phyloP scores from a whole-genome alignment of 2,797 vertebrate genomes.

The Spea hammondii region DNA sequence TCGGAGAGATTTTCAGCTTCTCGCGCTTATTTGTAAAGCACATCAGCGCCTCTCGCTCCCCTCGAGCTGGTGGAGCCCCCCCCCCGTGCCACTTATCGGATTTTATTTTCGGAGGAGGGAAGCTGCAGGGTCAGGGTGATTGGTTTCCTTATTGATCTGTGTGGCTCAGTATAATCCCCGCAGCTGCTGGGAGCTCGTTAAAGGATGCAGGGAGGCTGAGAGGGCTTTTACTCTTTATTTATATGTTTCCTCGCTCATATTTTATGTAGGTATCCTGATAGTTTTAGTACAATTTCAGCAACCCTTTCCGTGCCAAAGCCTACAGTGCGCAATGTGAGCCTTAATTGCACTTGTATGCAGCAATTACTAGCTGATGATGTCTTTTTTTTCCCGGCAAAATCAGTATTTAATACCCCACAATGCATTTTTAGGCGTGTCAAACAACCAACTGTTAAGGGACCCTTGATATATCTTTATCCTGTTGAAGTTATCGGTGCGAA shows the following conservation, averaged over 20 bases:
- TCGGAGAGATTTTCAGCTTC: slow-evolving; percentile 45
- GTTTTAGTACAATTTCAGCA: too few relatives aligned
- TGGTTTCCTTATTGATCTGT: slow-evolving; percentile 63
- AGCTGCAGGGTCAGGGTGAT: slow-evolving; percentile 63
- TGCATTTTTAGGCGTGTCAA: background rate
- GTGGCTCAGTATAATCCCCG: slow-evolving; percentile 67
- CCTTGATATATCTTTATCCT: slow-evolving; percentile 13
- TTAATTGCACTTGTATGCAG: too few relatives aligned
- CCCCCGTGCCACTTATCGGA: slow-evolving; percentile 59
- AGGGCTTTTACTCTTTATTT: slow-evolving; percentile 55
- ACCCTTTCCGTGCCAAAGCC: too few relatives aligned
- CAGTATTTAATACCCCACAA: too few relatives aligned
- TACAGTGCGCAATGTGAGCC: too few relatives aligned
- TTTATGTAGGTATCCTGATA: slow-evolving; percentile 37
- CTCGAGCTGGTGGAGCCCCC: slow-evolving; percentile 38
- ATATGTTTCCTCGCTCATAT: slow-evolving; percentile 53
- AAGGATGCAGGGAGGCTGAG: slow-evolving; percentile 54
- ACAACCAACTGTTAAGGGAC: background rate
- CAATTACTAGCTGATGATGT: too few relatives aligned
- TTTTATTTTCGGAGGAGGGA: slow-evolving; percentile 64
- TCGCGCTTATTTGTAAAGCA: slow-evolving; percentile 8
- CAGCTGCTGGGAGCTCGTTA: slow-evolving; percentile 63
- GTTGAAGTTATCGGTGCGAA: background rate
- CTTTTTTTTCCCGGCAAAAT: too few relatives aligned
- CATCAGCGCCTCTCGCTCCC: background rate